phyloP scores from a whole-genome alignment of 2,888 invertebrate genomes.

The Rhagophthalmus giganteus region DNA sequence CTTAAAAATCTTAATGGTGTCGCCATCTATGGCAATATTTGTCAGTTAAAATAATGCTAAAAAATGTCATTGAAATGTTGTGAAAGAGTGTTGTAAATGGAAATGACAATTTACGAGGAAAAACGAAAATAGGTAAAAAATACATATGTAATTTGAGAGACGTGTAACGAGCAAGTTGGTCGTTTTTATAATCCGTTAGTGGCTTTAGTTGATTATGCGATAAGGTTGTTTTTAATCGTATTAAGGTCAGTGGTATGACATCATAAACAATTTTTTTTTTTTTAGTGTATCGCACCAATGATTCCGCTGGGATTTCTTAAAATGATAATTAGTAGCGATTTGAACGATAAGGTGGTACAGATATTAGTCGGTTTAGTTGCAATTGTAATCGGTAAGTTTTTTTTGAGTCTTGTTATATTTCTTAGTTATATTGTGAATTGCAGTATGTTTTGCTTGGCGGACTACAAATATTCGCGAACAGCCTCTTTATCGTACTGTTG shows the following conservation, averaged over 20 bases:
- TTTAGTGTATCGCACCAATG: conserved; percentile 14
- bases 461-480: conserved; percentile 69
- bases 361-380: conserved; percentile 66
- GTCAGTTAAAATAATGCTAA: not conserved
- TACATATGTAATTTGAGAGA: too few species aligned
- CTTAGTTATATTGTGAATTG: conserved; percentile 15
- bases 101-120: conserved; percentile 9
- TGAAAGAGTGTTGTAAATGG: conserved; percentile 9
- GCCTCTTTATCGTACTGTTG: conserved; percentile 66
- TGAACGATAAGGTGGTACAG: conserved; percentile 82
- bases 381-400: conserved; percentile 51
- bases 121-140: conserved; percentile 11
- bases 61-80: not conserved
- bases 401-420: conserved; percentile 1
- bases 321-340: conserved; percentile 79
- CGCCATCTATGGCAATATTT: not conserved
- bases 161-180: too few species aligned
- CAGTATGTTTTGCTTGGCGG: conserved; percentile 72
- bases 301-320: conserved; percentile 40
- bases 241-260: conserved; percentile 20
- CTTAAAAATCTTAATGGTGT: not conserved
- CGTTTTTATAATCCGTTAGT: too few species aligned
- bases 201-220: too few species aligned
- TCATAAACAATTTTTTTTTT: conserved; percentile 6
- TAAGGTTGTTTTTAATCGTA: not conserved